Evolutionary conservation across 1,140 invertebrate genomes (phyloP).

Genomic region (Lycorma delicatula): DNA sequence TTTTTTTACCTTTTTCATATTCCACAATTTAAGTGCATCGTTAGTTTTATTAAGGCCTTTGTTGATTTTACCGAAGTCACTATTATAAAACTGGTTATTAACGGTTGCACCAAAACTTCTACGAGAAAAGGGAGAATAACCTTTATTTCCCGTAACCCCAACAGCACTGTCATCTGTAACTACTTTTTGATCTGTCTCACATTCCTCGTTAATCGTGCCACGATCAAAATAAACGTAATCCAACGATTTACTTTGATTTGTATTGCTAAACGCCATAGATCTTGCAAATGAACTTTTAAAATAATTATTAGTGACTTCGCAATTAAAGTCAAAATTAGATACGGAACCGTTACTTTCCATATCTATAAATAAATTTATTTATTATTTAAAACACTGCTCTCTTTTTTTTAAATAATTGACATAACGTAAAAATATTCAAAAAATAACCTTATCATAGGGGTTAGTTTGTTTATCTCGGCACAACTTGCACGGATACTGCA

Average conservation of each 20-base stretch:
- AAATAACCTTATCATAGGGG: too few species aligned
- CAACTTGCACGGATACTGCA: too few species aligned
- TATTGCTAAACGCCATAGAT: constrained; percentile 35
- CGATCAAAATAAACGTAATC: constrained; percentile 35
- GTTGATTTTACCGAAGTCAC: constrained; percentile 4
- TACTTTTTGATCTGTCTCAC: constrained; percentile 8
- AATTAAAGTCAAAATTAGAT: constrained; percentile 38
- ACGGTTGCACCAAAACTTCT: not conserved
- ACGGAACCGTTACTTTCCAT: constrained; percentile 16
- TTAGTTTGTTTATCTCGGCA: too few species aligned
- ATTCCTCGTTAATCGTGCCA: constrained; percentile 27
- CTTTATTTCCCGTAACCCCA: not conserved
- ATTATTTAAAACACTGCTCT: too few species aligned
- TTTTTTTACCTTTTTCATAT: constrained; percentile 24
- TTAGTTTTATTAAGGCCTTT: constrained; percentile 6
- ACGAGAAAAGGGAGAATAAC: not conserved
- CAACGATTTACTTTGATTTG: constrained; percentile 37
- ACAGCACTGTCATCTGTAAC: constrained; percentile 5
- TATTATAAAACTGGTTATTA: not conserved
- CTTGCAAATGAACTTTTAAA: constrained; percentile 43
- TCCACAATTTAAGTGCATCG: constrained; percentile 24
- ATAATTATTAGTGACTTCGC: constrained; percentile 36
- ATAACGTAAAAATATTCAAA: too few species aligned
- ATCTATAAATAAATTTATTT: not conserved
- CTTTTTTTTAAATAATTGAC: too few species aligned